These are phyloP conservation scores for Melanotaenia duboulayi DNA, from an alignment of 2,113 vertebrate genomes.

Conservation along the genomic window DNA sequence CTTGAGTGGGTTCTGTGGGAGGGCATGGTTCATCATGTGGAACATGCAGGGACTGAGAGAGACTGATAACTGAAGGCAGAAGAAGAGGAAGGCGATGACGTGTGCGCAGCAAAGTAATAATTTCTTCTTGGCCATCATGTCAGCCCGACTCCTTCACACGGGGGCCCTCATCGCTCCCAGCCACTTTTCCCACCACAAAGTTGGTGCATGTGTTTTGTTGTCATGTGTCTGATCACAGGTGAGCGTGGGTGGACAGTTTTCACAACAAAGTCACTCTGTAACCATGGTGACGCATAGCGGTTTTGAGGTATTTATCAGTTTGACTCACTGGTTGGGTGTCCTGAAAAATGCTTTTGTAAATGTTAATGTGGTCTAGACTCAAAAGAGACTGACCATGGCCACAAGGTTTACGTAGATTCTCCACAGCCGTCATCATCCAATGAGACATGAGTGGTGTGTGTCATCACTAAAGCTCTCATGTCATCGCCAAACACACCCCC, in stretches of 20 bases:
- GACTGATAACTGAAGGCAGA: constrained; percentile 31
- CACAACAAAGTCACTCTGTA: constrained; percentile 41
- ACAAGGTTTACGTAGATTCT: constrained; percentile 18
- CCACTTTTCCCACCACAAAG: constrained; percentile 4
- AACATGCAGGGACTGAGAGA: not conserved
- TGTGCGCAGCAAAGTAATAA: constrained; percentile 14
- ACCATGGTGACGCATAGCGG: constrained; percentile 22
- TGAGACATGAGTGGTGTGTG: not conserved
- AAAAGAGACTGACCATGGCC: constrained; percentile 8
- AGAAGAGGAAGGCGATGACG: constrained; percentile 21
- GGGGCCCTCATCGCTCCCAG: not conserved
- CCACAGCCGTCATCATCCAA: constrained; percentile 35
- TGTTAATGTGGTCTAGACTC: constrained; percentile 45
- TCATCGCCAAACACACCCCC: not conserved
- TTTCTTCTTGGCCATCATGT: constrained; percentile 3
- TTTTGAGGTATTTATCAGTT: constrained; percentile 26
- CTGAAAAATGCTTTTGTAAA: constrained; percentile 26
- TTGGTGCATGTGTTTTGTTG: not conserved
- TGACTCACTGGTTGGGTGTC: constrained; percentile 52
- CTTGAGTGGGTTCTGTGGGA: too few relatives aligned
- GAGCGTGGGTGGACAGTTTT: constrained; percentile 44
- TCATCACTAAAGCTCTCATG: constrained; percentile 11
- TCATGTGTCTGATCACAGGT: constrained; percentile 5
- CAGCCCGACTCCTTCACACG: constrained; percentile 25
- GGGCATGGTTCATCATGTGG: constrained; percentile 13